A percentile compares a stretch with the other conserved stretches of the same genome.
phyloP scores from a whole-genome alignment of 2,888 invertebrate species.

The Litoditis marina region DNA sequence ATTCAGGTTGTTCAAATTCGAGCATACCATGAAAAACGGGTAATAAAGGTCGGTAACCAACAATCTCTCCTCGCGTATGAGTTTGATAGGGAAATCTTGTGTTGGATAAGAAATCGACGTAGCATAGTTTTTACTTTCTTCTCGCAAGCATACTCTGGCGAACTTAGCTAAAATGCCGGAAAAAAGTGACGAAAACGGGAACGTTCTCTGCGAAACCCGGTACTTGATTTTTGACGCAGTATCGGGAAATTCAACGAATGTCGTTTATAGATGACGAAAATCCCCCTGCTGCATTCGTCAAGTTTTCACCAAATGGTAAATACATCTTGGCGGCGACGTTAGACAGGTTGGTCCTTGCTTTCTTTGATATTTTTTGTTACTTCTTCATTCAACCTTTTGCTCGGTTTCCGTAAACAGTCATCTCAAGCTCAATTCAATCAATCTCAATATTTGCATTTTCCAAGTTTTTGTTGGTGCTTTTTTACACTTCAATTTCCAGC shows the following conservation, averaged over 20 bases:
- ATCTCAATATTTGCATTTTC: neutral
- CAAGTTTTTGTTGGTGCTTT: neutral
- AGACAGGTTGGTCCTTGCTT: slow-evolving; percentile 72
- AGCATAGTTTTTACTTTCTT: no score
- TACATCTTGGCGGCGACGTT: slow-evolving; percentile 96
- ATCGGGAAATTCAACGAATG: neutral
- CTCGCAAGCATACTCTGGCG: no score
- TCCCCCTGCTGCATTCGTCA: slow-evolving; percentile 98
- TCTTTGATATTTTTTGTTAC: neutral
- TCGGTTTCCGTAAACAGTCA: neutral
- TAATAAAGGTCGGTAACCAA: no score
- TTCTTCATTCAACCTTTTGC: neutral
- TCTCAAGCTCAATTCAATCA: neutral
- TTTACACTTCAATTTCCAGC: slow-evolving; percentile 59
- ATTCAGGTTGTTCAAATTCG: no score
- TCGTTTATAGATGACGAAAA: slow-evolving; percentile 83
- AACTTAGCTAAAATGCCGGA: no score
- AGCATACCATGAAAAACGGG: no score
- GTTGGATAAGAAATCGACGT: no score
- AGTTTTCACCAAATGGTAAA: slow-evolving; percentile 99
- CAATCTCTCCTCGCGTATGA: no score
- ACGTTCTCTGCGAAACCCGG: neutral
- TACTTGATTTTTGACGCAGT: neutral
- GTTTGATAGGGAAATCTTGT: no score
- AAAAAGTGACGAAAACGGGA: no score